A percentile compares a stretch with the other conserved stretches of the same genome.
These are phyloP conservation scores for Sinhomidia bicolor DNA, from an alignment of 2,888 invertebrate species.

Conservation along the genomic window DNA sequence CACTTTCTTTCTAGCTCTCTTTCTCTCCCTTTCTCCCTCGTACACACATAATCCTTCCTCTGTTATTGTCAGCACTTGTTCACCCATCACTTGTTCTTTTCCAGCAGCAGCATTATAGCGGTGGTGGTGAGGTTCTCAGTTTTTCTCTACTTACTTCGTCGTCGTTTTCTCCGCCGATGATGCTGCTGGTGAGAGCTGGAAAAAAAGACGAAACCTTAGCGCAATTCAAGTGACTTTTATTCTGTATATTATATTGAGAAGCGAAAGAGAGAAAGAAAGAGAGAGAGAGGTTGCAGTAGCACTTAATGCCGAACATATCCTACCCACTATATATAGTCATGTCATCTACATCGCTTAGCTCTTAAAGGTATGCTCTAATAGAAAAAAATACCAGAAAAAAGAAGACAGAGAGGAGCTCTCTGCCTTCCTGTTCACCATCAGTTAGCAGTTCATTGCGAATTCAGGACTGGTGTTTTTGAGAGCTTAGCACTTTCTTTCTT, in stretches of 20 bases:
- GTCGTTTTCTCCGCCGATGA: conserved; percentile 35
- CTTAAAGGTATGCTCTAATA: conserved; percentile 60
- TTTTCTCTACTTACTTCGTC: no score
- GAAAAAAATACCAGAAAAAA: conserved; percentile 53
- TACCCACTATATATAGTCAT: conserved; percentile 35
- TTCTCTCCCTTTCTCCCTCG: conserved; percentile 27
- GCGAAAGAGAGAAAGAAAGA: no score
- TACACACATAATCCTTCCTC: conserved; percentile 63
- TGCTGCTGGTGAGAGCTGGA: conserved; percentile 23
- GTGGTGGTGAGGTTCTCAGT: conserved; percentile 32
- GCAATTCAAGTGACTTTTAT: conserved; percentile 65
- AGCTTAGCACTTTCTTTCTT: conserved; percentile 71
- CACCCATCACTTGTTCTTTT: conserved; percentile 72
- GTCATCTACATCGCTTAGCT: conserved; percentile 68
- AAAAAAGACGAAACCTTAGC: conserved; percentile 11
- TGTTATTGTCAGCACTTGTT: conserved; percentile 73
- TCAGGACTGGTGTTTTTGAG: conserved; percentile 71
- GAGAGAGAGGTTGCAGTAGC: no score
- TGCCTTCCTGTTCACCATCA: conserved; percentile 64
- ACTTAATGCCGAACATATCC: conserved; percentile 48
- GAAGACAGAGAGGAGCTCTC: conserved; percentile 48
- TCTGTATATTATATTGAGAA: conserved; percentile 38
- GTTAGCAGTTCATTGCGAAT: conserved; percentile 71
- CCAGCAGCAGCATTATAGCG: neutral
- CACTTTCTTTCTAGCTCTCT: neutral